Evolutionary conservation across 35 echinoderm and acorn worm genomes (phyloP).

Genomic region (Acanthaster planci): DNA sequence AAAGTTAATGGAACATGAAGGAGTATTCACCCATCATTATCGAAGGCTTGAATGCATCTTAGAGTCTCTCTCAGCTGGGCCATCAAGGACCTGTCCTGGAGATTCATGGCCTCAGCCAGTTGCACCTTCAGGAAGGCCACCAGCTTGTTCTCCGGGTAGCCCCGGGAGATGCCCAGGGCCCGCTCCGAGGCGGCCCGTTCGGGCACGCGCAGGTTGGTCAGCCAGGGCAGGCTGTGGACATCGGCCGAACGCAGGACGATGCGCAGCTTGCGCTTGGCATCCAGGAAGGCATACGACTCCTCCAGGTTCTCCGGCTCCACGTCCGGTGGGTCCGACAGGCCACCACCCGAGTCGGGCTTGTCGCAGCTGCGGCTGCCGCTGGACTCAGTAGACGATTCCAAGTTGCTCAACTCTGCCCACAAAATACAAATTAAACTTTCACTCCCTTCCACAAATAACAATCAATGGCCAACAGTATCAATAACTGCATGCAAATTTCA

Average conservation of each 20-base stretch:
- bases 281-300: conserved; percentile 71
- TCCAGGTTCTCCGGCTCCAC: conserved; percentile 57
- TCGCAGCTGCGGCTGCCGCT: conserved; percentile 77
- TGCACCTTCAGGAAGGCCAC: conserved; percentile 94
- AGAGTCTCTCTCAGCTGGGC: conserved; percentile 85
- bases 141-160: conserved; percentile 87
- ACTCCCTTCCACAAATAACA: too few species aligned
- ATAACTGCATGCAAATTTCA: too few species aligned
- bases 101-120: conserved; percentile 82
- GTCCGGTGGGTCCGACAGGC: conserved; percentile 51
- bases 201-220: conserved; percentile 49
- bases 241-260: conserved; percentile 93
- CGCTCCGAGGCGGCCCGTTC: background rate
- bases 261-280: conserved; percentile 95
- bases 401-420: conserved; percentile 40
- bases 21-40: conserved; percentile 77
- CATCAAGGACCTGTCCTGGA: conserved; percentile 83
- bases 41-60: conserved; percentile 86
- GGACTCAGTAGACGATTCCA: conserved; percentile 74
- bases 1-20: background rate
- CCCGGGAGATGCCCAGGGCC: background rate
- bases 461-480: too few species aligned
- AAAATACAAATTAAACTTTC: too few species aligned
- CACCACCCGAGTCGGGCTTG: conserved; percentile 70
- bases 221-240: conserved; percentile 75